Evolutionary conservation across 2,113 vertebrate species (phyloP), one percentile per base, ranked within the genome.

Genomic region (Mola mola): DNA sequence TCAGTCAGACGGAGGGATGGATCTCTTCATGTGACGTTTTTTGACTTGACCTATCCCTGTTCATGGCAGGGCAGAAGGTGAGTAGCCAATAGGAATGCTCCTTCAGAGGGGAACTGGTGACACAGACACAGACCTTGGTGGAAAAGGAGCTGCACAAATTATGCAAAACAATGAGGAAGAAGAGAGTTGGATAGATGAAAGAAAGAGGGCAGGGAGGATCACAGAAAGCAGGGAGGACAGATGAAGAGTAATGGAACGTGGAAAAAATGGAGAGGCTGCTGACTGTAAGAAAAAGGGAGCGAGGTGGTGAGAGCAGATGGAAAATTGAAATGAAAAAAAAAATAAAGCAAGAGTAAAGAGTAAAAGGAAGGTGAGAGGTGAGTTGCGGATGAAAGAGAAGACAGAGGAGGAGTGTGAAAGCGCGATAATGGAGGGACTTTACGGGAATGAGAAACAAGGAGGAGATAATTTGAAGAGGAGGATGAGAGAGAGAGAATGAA

Each of bases 361-460:
- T 34, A 42, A 52, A 31, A n/a, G 20, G 21, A n/a, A 1, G 15
- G 10, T 46, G 62, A 52, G 33, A 25, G 26, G 41, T 41, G 42
- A 29, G 11, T 15, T 0, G 3, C 17, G 17, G 21, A 55, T 37
- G 1, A 67, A 55, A 36, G 21, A 22, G 33, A 24, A 19, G 37
- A n/a, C 8, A n/a, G 37, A 64, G 17, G 51, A 40, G n/a, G 47
- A 47, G 16, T 13, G 25, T 20, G 16, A 46, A 33, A 50, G 31
- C 46, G 13, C 16, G 28, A 47, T 41, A 48, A 59, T 60, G 22
- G 19, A n/a, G n/a, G n/a, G n/a, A n/a, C n/a, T n/a, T n/a, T n/a
- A n/a, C n/a, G n/a, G n/a, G n/a, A n/a, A n/a, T n/a, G n/a, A 28
- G 16, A 36, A 21, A 50, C 17, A 5, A 38, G 36, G 29, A 56